A percentile compares a stretch with the other conserved stretches of the same genome.
These are phyloP conservation scores for Neotragus pygmaeus DNA, from an alignment of 2,113 vertebrate genomes.

Conservation along the genomic window DNA sequence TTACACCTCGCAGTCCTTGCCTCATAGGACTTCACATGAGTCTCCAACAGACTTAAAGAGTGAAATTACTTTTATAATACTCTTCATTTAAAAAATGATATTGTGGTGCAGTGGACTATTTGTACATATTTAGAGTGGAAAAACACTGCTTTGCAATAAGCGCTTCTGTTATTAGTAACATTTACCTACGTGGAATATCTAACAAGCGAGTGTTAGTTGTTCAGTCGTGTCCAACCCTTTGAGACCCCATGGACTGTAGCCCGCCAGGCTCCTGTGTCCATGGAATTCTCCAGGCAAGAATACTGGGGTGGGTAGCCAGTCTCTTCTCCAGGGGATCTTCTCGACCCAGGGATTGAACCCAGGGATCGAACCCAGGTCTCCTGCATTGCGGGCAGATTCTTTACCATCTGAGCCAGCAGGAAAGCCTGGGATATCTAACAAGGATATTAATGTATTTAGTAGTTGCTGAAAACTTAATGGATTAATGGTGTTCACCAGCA, in stretches of 20 bases:
- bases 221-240: not conserved
- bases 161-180: not conserved
- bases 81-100: not conserved
- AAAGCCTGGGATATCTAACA: not conserved
- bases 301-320: not conserved
- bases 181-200: not conserved
- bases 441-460: not conserved
- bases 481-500: not conserved
- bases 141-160: not conserved
- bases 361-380: not conserved
- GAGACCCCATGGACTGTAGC: not conserved
- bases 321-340: not conserved
- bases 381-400: not conserved
- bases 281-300: not conserved
- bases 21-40: not conserved
- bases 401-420: not conserved
- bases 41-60: not conserved
- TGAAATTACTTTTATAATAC: not conserved
- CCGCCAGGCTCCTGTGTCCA: not conserved
- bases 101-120: not conserved
- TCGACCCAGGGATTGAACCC: not conserved
- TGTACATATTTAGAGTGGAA: not conserved
- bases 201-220: not conserved
- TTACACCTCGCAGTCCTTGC: not conserved
- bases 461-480: not conserved